Evolutionary conservation across 2,113 vertebrate genomes (phyloP).

Genomic region (Notothenia rossii): DNA sequence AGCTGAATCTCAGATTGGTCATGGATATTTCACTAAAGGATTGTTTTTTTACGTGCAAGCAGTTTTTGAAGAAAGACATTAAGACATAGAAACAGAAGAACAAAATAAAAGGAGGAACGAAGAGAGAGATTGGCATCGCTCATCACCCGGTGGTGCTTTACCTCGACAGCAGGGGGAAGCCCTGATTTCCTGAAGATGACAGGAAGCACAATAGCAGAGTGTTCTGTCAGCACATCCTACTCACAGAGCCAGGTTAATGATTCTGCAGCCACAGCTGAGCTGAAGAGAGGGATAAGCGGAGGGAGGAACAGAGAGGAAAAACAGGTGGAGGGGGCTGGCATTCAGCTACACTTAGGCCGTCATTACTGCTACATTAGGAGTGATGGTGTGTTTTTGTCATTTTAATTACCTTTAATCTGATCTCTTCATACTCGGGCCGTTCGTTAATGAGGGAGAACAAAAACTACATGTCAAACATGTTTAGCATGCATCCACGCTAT

Average conservation of each 20-base stretch:
- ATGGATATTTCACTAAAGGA: neutral
- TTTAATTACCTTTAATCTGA: slow-evolving; percentile 81
- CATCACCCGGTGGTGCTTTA: slow-evolving; percentile 71
- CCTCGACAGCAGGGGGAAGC: slow-evolving; percentile 81
- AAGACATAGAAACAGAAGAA: slow-evolving; percentile 22
- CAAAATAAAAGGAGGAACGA: slow-evolving; percentile 40
- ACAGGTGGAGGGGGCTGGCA: slow-evolving; percentile 60
- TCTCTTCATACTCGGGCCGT: slow-evolving; percentile 65
- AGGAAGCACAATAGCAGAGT: slow-evolving; percentile 81
- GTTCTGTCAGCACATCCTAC: slow-evolving; percentile 80
- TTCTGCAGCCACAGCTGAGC: slow-evolving; percentile 75
- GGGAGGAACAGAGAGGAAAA: slow-evolving; percentile 52
- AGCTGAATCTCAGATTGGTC: slow-evolving; percentile 1
- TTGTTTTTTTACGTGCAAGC: slow-evolving; percentile 9
- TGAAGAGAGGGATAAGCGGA: slow-evolving; percentile 62
- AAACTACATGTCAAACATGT: slow-evolving; percentile 69
- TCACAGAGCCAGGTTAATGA: slow-evolving; percentile 82
- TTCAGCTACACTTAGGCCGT: slow-evolving; percentile 70
- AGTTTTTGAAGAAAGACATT: neutral
- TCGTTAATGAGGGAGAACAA: slow-evolving; percentile 76
- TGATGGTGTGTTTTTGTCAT: slow-evolving; percentile 80
- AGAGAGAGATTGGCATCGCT: slow-evolving; percentile 56
- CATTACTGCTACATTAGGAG: slow-evolving; percentile 73
- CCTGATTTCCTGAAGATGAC: slow-evolving; percentile 83
- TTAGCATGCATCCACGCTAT: slow-evolving; percentile 53